phyloP scores from a whole-genome alignment of 2,797 vertebrate genomes.

The Macropus fuliginosus region DNA sequence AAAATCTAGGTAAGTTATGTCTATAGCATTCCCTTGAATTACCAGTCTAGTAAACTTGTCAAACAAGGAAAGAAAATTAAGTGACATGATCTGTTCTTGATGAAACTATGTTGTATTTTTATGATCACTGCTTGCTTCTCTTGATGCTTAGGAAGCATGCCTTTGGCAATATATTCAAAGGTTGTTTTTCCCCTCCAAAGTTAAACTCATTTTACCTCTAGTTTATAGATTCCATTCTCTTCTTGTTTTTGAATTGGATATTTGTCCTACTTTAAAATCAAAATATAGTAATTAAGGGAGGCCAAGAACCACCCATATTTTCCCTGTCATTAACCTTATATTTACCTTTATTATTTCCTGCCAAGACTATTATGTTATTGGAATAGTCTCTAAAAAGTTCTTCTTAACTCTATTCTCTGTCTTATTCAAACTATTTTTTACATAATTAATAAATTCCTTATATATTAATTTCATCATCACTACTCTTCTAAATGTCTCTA shows the following conservation, averaged over 20 bases:
- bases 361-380: neutral
- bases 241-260: neutral
- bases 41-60: neutral
- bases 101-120: neutral
- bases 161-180: neutral
- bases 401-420: neutral
- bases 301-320: neutral
- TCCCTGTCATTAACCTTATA: neutral
- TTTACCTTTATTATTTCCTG: neutral
- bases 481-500: neutral
- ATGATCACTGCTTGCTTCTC: neutral
- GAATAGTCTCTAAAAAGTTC: neutral
- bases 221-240: neutral
- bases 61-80: neutral
- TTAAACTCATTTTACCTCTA: neutral
- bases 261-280: neutral
- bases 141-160: neutral
- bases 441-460: neutral
- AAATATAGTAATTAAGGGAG: neutral
- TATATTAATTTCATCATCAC: neutral
- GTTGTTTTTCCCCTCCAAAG: neutral
- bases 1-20: neutral
- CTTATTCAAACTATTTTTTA: neutral
- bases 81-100: neutral
- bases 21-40: neutral